These are phyloP conservation scores for Gastrophryne carolinensis DNA, from an alignment of 2,797 vertebrate species.

Conservation along the genomic window DNA sequence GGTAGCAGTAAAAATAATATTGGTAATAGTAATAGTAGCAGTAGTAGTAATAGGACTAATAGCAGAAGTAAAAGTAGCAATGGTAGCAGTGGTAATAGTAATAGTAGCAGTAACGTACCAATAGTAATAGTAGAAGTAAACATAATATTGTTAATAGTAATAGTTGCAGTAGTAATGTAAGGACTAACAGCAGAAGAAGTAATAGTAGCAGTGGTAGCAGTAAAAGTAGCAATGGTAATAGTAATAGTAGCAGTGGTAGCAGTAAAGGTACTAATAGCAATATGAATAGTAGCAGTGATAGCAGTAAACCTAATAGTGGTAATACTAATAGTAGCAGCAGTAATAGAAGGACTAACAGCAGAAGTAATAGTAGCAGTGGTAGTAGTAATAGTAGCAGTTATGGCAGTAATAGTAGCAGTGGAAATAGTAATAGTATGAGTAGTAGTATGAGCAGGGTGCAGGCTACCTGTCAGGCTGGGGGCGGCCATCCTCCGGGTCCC, in stretches of 20 bases:
- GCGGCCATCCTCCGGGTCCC: slow-evolving; percentile 56
- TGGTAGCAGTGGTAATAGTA: background rate
- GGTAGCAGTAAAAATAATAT: background rate
- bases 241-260: background rate
- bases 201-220: background rate
- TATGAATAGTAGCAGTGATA: background rate
- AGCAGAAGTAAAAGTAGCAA: background rate
- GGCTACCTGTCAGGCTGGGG: slow-evolving; percentile 61
- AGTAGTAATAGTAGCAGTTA: background rate
- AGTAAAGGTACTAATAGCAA: background rate
- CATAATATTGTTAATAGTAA: background rate
- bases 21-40: background rate
- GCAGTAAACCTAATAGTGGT: too few species aligned
- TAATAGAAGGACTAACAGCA: background rate
- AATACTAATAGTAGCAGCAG: background rate
- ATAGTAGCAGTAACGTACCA: background rate
- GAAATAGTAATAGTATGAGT: background rate
- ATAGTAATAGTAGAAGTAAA: background rate
- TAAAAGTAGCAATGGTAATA: background rate
- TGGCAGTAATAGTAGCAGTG: too few species aligned
- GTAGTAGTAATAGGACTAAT: background rate
- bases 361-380: background rate
- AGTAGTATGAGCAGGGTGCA: background rate
- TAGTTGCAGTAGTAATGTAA: background rate
- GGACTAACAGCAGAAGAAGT: background rate